Evolutionary conservation across 1,140 invertebrate genomes (phyloP), one percentile per base, ranked within the genome.

Genomic region (Drosophila teissieri): DNA sequence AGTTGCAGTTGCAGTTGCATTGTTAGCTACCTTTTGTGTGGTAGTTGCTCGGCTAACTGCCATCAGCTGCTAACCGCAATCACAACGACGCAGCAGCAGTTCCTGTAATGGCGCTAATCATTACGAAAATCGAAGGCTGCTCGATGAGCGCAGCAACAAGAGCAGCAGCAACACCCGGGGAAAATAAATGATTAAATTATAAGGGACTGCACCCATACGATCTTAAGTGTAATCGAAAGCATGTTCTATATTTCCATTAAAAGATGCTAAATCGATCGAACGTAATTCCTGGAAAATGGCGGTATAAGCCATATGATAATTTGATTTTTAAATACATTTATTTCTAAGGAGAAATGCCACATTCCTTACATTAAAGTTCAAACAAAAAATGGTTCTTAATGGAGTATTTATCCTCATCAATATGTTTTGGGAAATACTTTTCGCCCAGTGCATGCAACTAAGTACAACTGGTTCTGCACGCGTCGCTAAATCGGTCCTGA

Each of bases 21-120:
- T 76, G 79, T 74, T 79, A 65, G 64, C 60, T 24, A 40, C 60
- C 64, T 68, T 67, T 68, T 68, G 64, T 68, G 64, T 42, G 60
- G 46, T 52, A 72, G 49, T 72, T 67, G 65, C 75, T 45, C 49
- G 24, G 24, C 51, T 27, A 56, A 74, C 74, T 58, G 54, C 56
- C 52, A 72, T 44, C 60, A 69, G 44, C 55, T 27, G 39, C 57
- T 36, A 73, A 45, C 73, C 75, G 24, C 74, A 80, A 79, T 69
- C 69, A 42, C 73, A 85, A 46, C 46, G 64, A 67, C 67, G 62
- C 62, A 42, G 70, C 62, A 36, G 22, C 61, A 69, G 62, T 69
- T 70, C 60, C 75, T 68, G 57, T 88, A 83, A 88, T 89, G 75
- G 79, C 80, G 83, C 73, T 88, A 88, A 89, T 83, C 84, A 88